Base-by-base conservation (phyloP, 2,113 vertebrate species). In the Bambusicola thoracicus region DNA sequence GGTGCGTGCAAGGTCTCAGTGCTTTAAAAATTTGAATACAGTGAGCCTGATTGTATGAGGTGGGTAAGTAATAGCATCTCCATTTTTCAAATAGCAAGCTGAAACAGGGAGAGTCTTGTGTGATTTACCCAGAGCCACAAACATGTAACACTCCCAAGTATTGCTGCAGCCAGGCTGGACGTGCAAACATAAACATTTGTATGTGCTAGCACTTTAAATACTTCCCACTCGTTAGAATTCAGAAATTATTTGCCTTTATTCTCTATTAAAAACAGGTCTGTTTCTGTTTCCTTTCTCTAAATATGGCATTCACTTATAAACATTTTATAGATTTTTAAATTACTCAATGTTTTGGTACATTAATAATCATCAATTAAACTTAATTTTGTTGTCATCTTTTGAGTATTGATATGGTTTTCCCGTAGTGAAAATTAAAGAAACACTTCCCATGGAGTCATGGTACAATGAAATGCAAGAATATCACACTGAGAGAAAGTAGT, bases 371-470 rank as follows among this genome's bases (percentile, higher is more conserved):
- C 72, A 58, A 72, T 48, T 43, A 25, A 66, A 55, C 19, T 83
- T 87, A 68, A 66, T 94, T 89, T 93, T 70, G 21, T 83, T 88
- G 29, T 81, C 30, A 59, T 78, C 10, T 90, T 84, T 68, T 73
- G 80, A 38, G 65, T 75, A 75, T 78, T 56, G 62, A 15, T 88
- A 65, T 0, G 9, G 18, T 91, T 89, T 92, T 89, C 74, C 81
- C 1, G 2, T 84, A 61, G 83, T 48, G 74, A 86, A 93, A 93
- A 81, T 68, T 84, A 72, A 86, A 79, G 80, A 51, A 77, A 43
- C 18, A 3, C 44, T 94, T 85, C 65, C 55, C 17, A 8, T 58
- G 62, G 56, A 75, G 43, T 84, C 48, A 25, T 40, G 46, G 53
- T 58, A 75, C 73, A 94, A 67, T 81, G 66, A 92, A 59, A 29